Conservation (phyloP, 2,797 vertebrate species). For the Coregonus ussuriensis region DNA sequence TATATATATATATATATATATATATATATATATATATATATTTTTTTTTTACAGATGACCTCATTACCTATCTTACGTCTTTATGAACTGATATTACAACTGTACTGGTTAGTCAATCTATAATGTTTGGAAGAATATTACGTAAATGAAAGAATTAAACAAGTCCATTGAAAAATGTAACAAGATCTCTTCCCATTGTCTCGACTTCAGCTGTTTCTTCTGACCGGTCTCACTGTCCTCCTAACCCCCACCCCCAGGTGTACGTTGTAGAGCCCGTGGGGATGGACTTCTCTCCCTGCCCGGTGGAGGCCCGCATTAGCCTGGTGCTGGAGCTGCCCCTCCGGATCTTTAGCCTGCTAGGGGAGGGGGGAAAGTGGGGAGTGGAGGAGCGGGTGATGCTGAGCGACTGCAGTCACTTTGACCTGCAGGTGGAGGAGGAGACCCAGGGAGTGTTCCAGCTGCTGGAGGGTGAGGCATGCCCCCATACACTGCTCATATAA, state of each 20-base stretch:
- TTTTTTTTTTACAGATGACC: too few species aligned
- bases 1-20: too few species aligned
- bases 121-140: background rate
- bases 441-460: slow-evolving; percentile 82
- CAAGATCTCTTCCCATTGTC: background rate
- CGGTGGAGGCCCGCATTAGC: slow-evolving; percentile 85
- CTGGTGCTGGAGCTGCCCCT: slow-evolving; percentile 86
- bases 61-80: background rate
- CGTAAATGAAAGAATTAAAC: background rate
- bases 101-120: too few species aligned
- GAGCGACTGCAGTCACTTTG: slow-evolving; percentile 93
- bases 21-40: too few species aligned
- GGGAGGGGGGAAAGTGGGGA: slow-evolving; percentile 46
- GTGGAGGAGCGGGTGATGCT: slow-evolving; percentile 76
- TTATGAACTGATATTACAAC: background rate
- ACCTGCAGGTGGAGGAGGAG: slow-evolving; percentile 85
- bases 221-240: background rate
- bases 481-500: background rate
- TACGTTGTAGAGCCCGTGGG: slow-evolving; percentile 88
- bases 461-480: slow-evolving; percentile 76
- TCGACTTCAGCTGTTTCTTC: background rate
- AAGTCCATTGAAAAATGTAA: background rate
- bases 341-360: slow-evolving; percentile 81
- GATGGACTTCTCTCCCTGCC: slow-evolving; percentile 89
- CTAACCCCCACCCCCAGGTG: slow-evolving; percentile 73